Evolutionary conservation across 2,797 vertebrate genomes (phyloP), one percentile per base, ranked within the genome.

Genomic region (Sebastes ruberrimus): DNA sequence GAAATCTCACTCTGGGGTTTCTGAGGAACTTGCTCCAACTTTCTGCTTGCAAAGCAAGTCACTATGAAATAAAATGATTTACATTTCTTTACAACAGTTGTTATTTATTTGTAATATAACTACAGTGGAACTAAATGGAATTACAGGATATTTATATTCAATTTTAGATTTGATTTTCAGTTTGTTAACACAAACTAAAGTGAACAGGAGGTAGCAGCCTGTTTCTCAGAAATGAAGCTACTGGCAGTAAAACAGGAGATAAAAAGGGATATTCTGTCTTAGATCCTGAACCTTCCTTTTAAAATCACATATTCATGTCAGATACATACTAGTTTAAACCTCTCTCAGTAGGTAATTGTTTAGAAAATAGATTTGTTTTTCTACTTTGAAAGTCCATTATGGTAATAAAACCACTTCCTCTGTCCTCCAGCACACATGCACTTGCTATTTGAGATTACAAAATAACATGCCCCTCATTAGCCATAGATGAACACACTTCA

Each of bases 301-400:
- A 53, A 76, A 71, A 65, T 57, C 30, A 25, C 38, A 72, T 56
- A 69, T 65, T 60, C 8, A 71, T 64, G 32, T 75, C 22, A 60
- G 22, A 38, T 27, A 49, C 10, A 14, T 5, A 20, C 22, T 52
- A 11, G 22, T 28, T 71, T 22, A 32, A 57, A 32, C 10, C 25
- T 67, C 7, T 75, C 4, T 71, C 53, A 20, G 42, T 27, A 11
- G 20, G n/a, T 32, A 28, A 60, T 30, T 7, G 23, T 20, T 71
- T 4, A 14, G 5, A 4, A 23, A 64, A 59, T 25, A 28, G 1
- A 16, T 49, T 16, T 38, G 1, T 71, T 64, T 52, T 35, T 1
- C 2, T 49, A 14, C 25, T 69, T 30, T 16, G 5, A 59, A 71
- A 67, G 23, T 61, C 13, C 2, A 10, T 62, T 20, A 20, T 73